Evolutionary conservation across 2,113 vertebrate genomes (phyloP), one percentile per base, ranked within the genome.

Genomic region (Carassius carassius): DNA sequence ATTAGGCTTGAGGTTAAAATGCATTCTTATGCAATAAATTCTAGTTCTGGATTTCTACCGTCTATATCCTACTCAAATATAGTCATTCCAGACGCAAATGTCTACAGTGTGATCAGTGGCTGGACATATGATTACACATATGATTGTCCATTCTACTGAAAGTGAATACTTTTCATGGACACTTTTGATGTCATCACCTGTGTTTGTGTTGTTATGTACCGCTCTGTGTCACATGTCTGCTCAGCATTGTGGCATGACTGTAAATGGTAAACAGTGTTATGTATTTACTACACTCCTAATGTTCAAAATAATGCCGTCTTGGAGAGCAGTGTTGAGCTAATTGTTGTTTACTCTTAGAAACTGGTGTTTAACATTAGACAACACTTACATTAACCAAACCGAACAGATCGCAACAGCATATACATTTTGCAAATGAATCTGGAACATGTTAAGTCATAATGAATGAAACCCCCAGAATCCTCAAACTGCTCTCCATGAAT

Each of bases 401-500:
- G 0, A 32, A 65, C 62, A 65, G 25, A 32, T 35, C 8, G 1
- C 25, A 67, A 0, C 63, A 16, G 29, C 1, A 4, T 35, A 35
- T 19, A 10, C 0, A 16, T 14, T 32, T 17, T 69, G 8, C 19
- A 69, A 69, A 69, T 69, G 10, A 1, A 69, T 65, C 25, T 3
- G 16, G 14, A 32, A 1, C 2, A 65, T 65, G 62, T 8, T 29
- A 29, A 29, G 25, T 17, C 51, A 54, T 6, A 63, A 5, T 63
- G 0, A 25, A 17, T 67, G 25, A 32, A 67, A 65, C 14, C 4
- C 12, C 12, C 23, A 63, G 16, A 25, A 35, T 35, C 16, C 65
- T 69, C 29, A 69, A 35, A 69, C 65, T 69, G 65, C 65, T 69
- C 65, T 69, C 65, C 65, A 17, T 3, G 3, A 69, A 69, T 69